Evolutionary conservation across 2,113 vertebrate species (phyloP).

Genomic region (Petroica traversi): DNA sequence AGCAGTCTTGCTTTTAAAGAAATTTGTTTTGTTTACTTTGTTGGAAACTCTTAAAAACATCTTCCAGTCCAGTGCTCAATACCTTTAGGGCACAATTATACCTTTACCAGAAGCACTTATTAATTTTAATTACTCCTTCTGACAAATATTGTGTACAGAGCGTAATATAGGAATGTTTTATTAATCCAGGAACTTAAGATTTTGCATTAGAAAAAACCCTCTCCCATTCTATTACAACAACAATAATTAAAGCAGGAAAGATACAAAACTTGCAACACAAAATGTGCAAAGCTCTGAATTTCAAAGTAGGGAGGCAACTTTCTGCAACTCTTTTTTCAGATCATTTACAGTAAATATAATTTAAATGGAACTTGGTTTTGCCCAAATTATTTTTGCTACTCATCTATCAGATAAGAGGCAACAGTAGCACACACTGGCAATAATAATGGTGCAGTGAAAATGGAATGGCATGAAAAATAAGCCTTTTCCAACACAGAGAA

Average conservation of each 20-base stretch:
- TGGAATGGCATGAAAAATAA: background rate
- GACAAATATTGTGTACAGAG: background rate
- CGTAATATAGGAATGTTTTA: background rate
- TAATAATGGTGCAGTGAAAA: background rate
- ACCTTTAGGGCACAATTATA: constrained; percentile 29
- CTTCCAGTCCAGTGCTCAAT: background rate
- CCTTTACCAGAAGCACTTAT: constrained; percentile 10
- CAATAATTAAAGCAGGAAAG: background rate
- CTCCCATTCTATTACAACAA: background rate
- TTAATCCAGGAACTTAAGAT: background rate
- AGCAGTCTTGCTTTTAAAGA: background rate
- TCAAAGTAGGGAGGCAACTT: background rate
- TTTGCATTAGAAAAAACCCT: background rate
- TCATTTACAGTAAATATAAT: background rate
- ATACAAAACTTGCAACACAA: background rate
- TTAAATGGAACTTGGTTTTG: background rate
- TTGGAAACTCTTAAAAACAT: background rate
- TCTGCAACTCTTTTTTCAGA: background rate
- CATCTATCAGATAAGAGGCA: background rate
- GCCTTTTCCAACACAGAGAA: background rate
- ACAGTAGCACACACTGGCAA: background rate
- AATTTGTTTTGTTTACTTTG: constrained; percentile 17
- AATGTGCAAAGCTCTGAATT: background rate
- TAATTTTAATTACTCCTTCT: constrained; percentile 36
- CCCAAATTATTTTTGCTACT: background rate